phyloP scores from a whole-genome alignment of 2,797 vertebrate species.

The Clarias platycephalus region DNA sequence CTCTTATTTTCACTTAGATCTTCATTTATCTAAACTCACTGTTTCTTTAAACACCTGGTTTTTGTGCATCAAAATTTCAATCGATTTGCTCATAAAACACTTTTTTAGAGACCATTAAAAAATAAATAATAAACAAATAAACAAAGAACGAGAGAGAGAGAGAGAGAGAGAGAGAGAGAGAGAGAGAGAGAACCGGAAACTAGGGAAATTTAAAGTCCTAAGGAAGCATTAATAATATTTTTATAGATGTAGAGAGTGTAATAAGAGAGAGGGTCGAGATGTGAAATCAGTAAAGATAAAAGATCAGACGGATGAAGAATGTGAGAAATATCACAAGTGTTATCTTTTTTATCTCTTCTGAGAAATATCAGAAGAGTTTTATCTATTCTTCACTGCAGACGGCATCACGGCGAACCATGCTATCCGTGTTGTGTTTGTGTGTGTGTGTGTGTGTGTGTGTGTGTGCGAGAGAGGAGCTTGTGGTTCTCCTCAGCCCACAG shows the following conservation, averaged over 20 bases:
- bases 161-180: too few relatives aligned
- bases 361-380: background rate
- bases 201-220: background rate
- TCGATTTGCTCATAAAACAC: background rate
- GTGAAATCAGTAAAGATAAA: background rate
- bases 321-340: background rate
- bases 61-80: background rate
- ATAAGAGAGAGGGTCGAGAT: background rate
- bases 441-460: too few relatives aligned
- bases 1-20: background rate
- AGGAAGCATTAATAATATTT: background rate
- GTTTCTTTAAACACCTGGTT: background rate
- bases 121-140: background rate
- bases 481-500: conserved; percentile 9
- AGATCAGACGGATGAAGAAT: background rate
- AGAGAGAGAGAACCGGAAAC: too few relatives aligned
- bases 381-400: background rate
- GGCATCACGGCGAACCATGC: background rate
- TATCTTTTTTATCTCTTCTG: background rate
- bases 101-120: background rate
- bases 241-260: background rate
- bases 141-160: background rate
- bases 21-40: background rate
- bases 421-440: background rate
- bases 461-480: background rate